Base-by-base conservation (phyloP, 2,888 invertebrate species). In the Aplocera efformata region DNA sequence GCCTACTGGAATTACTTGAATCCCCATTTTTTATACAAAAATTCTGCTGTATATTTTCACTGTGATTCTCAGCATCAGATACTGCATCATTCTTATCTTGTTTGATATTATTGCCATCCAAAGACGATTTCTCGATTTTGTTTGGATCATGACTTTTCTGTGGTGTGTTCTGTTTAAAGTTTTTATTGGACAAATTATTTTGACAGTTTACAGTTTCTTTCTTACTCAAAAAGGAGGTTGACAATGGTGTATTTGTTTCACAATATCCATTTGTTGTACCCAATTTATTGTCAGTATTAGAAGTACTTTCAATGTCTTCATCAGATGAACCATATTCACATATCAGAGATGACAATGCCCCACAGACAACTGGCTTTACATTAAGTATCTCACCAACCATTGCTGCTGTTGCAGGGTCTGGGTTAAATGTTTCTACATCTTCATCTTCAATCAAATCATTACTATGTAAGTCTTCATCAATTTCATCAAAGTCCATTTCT, bases 271-370 rank as follows among this genome's bases (percentile, higher is more conserved):
- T 7, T 8, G 4, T 22, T 23, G 10, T 6, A 5, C 25, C 26
- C 10, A 24, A 32, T 27, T 11, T 10, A 10, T 48, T 41, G 29
- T 8, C 11, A 4, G 7, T 3, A 35, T 20, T 25, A 10, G 10
- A 30, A 26, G 22, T 37, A 22, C 33, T 24, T 13, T 55, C 42
- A 41, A 40, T 28, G 45, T 88, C 78, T 36, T 90, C 89, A 63
- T 89, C 90, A 42, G 90, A 89, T 41, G 88, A 85, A 30, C 73
- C 84, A 77, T 92, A 92, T 38, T 90, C 86, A 56, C 85, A 84
- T 58, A 91, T 90, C 11, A 92, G 72, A 37, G 85, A 83, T 28
- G 89, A 86, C 46, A 92, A 67, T 7, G 91, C 90, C 53, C 85
- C 89, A 67, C 90, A 91, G 6, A 90, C 63, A 17, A 56, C 44